Evolutionary conservation across 2,113 vertebrate genomes (phyloP), one percentile per base, ranked within the genome.

Genomic region (Neolamprologus ventralis): DNA sequence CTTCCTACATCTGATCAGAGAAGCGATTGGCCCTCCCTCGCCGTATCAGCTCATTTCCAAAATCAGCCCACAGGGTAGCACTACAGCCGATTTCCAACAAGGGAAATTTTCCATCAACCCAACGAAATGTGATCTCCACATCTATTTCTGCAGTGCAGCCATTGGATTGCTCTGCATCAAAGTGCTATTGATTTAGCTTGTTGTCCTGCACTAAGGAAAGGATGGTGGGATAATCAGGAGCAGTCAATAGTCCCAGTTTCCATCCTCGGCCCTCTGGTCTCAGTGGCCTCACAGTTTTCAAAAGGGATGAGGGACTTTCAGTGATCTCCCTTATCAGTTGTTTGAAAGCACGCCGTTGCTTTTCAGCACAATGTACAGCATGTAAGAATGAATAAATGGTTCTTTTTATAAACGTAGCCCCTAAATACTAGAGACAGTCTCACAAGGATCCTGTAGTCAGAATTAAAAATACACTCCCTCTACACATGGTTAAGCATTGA

Each of bases 131-230:
- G 91, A 94, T 91, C 88, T 79, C 60, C 75, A 85, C 33, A 45
- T 93, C 90, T 93, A 91, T 94, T 94, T 83, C 83, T 92, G 92
- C 85, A 82, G 79, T 12, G 80, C 85, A 75, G 88, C 65, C 87
- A 89, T 78, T 16, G 79, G 75, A 89, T 86, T 75, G 35, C 83
- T 86, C 86, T 87, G 87, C 71, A 86, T 84, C 91, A 82, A 90
- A 91, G 90, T 79, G 54, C 33, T 88, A 94, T 94, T 73, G 93
- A 95, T 93, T 83, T 54, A 65, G 54, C 9, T 23, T 60, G 78
- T 68, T 87, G 85, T 63, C 65, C 54, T 84, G 40, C 58, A 57
- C 78, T 71, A 51, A 80, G 65, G 65, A 58, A 58, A n/a, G 19
- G 21, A 19, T 42, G 12, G 73, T 71, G 28, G 42, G 45, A 16